Base-by-base conservation (phyloP, 2,113 vertebrate species). In the Psilopogon haemacephalus region DNA sequence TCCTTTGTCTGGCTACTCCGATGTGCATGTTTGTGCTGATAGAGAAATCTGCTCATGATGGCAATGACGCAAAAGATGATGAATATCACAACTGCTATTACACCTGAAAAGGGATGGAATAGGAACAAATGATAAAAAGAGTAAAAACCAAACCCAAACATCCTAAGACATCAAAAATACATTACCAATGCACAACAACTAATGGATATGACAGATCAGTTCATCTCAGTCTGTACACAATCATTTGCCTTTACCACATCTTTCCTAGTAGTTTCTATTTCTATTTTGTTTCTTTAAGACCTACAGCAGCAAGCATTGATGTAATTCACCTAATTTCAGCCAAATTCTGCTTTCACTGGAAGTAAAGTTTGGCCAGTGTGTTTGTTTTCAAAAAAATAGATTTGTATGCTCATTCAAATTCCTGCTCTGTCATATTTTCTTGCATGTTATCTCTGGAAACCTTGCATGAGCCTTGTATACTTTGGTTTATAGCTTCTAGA, bases 1-100 rank as follows among this genome's bases (percentile, higher is more conserved):
- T 99, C 98, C 89, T 98, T 98, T 56, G 93, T 93, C 95, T 98
- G 98, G 91, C 84, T 98, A 52, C 93, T 97, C 32, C 95, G 97
- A 89, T 98, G 98, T 27, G 98, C 97, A 88, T 98, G 98, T 81
- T 98, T 99, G 76, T 99, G 98, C 86, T 98, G 98, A 97, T 99
- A 99, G 32, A 99, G 98, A 95, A 99, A 98, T 89, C 98, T 98
- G 82, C 97, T 98, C 97, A 99, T 98, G 94, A 98, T 97, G 28
- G 98, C 99, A 46, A 98, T 94, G 37, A 99, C 96, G 26, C 98
- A 99, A 92, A 98, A 98, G 33, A 98, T 98, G 84, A 99, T 98
- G 95, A 99, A 99, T 93, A 99, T 98, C 89, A 99, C 98, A 26
- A 98, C 98, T 3, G 99, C 98, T 88, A 99, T 99, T 70, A 99